phyloP scores from a whole-genome alignment of 2,888 invertebrate genomes.

The Callyntrura guangdongensis region DNA sequence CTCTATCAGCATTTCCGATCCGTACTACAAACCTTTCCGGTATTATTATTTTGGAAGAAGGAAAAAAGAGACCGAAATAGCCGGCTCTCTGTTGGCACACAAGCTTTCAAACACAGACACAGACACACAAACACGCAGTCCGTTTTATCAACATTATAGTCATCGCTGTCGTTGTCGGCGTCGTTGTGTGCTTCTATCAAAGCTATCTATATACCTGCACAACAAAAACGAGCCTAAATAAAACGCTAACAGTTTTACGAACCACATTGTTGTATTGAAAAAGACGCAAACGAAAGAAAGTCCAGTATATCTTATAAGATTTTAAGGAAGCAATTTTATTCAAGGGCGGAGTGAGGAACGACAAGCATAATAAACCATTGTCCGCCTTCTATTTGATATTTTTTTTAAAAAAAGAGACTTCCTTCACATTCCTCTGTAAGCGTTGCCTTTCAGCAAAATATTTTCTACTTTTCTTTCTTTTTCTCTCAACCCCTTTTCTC shows the following conservation, averaged over 20 bases:
- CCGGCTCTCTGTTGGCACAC: not conserved
- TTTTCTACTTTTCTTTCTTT: not conserved
- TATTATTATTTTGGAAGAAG: not conserved
- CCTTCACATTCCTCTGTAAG: slow-evolving; percentile 14
- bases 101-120: not conserved
- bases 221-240: no score
- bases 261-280: not conserved
- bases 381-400: slow-evolving; percentile 52
- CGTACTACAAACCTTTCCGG: slow-evolving; percentile 13
- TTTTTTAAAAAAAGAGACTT: not conserved
- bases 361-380: slow-evolving; percentile 64
- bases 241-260: not conserved
- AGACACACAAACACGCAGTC: not conserved
- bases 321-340: slow-evolving; percentile 62
- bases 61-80: not conserved
- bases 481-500: not conserved
- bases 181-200: not conserved
- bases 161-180: not conserved
- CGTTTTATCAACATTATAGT: not conserved
- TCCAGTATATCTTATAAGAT: slow-evolving; percentile 11
- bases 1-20: slow-evolving; percentile 47
- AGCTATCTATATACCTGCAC: not conserved
- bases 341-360: slow-evolving; percentile 52
- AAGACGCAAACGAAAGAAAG: not conserved
- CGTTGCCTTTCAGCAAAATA: slow-evolving; percentile 16